phyloP scores from a whole-genome alignment of 2,113 vertebrate species.

The Bombycilla garrulus region DNA sequence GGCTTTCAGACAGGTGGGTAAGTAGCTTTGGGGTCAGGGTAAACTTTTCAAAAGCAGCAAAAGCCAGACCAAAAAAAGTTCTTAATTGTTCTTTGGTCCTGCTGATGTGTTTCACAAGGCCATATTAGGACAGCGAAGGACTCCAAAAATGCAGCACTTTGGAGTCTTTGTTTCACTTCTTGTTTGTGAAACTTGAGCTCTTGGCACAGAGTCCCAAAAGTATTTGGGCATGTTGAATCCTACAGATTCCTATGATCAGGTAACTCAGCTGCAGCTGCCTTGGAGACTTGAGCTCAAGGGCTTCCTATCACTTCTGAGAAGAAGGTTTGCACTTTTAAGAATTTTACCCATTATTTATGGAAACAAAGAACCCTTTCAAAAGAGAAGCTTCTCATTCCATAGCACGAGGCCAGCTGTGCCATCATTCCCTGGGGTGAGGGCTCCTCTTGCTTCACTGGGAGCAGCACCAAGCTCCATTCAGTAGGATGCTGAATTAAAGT shows the following conservation, averaged over 20 bases:
- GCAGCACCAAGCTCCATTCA: neutral
- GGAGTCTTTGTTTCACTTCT: neutral
- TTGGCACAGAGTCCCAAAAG: neutral
- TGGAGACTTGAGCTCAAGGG: neutral
- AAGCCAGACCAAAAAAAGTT: neutral
- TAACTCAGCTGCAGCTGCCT: neutral
- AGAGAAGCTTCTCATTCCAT: neutral
- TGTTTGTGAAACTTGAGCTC: neutral
- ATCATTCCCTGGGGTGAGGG: neutral
- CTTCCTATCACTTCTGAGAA: slow-evolving; percentile 17
- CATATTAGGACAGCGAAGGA: neutral
- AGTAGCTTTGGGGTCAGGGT: neutral
- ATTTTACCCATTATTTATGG: neutral
- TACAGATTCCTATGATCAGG: neutral
- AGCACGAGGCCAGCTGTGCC: neutral
- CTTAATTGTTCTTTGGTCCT: neutral
- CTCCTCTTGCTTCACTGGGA: neutral
- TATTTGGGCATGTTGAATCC: neutral
- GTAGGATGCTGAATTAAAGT: neutral
- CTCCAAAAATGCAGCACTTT: neutral
- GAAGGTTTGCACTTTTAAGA: neutral
- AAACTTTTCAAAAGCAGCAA: neutral
- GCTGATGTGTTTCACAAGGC: neutral
- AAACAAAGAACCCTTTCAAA: slow-evolving; percentile 23
- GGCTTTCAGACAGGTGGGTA: neutral